These are phyloP conservation scores for Hyaena hyaena DNA, from an alignment of 2,113 vertebrate genomes.

Conservation along the genomic window DNA sequence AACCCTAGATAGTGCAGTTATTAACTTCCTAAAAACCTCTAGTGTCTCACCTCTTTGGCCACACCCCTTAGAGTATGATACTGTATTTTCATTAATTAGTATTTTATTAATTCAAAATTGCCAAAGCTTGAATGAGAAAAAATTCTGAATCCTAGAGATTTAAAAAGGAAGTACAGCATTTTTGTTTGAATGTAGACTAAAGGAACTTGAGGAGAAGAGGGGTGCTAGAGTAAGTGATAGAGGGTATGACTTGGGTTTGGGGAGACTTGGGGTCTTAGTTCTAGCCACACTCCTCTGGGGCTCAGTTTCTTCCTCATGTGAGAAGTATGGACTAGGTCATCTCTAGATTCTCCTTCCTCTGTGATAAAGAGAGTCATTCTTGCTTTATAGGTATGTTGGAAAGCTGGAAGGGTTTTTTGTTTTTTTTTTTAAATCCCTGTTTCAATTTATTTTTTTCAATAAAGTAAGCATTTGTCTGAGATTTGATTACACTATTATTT, in stretches of 20 bases:
- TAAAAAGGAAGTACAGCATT: background rate
- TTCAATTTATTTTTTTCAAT: constrained; percentile 15
- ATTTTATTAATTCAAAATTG: constrained; percentile 5
- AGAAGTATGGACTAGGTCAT: background rate
- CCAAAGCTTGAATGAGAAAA: background rate
- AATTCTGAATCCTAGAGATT: background rate
- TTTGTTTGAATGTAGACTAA: background rate
- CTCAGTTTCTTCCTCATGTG: background rate
- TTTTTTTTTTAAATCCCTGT: background rate
- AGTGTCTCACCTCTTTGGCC: background rate
- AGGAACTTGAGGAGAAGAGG: background rate
- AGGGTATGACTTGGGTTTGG: background rate
- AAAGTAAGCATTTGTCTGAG: constrained; percentile 10
- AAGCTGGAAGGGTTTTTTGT: background rate
- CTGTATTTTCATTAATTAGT: background rate
- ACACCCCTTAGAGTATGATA: background rate
- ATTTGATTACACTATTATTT: background rate
- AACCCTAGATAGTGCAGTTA: background rate
- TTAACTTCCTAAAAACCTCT: background rate
- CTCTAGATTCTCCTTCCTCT: constrained; percentile 1
- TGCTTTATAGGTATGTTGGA: background rate
- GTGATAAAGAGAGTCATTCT: background rate
- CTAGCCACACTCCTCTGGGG: background rate
- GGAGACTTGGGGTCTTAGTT: background rate
- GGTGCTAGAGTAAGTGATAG: background rate